Conservation (phyloP, 2,797 vertebrate species). For the Manis pentadactyla region DNA sequence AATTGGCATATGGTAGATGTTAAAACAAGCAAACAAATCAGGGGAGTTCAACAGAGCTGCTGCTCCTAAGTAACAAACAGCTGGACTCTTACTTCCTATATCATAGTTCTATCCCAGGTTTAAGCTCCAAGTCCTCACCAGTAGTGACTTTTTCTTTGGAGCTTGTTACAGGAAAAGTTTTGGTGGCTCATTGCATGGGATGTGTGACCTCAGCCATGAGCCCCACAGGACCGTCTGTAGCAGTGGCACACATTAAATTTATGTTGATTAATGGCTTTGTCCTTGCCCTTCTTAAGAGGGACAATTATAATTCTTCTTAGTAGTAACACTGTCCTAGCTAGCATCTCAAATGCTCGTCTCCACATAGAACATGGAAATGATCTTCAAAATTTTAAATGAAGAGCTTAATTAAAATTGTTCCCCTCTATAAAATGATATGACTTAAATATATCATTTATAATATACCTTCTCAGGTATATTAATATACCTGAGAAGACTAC, state of each 20-base stretch:
- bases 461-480: background rate
- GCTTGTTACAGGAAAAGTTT: background rate
- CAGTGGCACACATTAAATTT: background rate
- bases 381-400: background rate
- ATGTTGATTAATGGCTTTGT: background rate
- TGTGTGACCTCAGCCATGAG: background rate
- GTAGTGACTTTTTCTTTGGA: background rate
- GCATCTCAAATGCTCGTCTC: background rate
- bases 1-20: background rate
- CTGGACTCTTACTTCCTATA: background rate
- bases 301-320: background rate
- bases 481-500: too few species aligned
- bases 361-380: background rate
- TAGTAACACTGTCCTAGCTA: background rate
- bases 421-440: background rate
- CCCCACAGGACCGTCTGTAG: background rate
- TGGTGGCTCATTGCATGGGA: background rate
- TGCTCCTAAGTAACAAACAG: background rate
- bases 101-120: rapidly evolving
- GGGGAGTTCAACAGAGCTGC: background rate
- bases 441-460: background rate
- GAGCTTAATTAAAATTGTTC: background rate
- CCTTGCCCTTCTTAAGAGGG: background rate
- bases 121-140: background rate
- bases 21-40: background rate